Evolutionary conservation across 2,113 vertebrate species (phyloP), one percentile per base, ranked within the genome.

Genomic region (Lepisosteus osseus): DNA sequence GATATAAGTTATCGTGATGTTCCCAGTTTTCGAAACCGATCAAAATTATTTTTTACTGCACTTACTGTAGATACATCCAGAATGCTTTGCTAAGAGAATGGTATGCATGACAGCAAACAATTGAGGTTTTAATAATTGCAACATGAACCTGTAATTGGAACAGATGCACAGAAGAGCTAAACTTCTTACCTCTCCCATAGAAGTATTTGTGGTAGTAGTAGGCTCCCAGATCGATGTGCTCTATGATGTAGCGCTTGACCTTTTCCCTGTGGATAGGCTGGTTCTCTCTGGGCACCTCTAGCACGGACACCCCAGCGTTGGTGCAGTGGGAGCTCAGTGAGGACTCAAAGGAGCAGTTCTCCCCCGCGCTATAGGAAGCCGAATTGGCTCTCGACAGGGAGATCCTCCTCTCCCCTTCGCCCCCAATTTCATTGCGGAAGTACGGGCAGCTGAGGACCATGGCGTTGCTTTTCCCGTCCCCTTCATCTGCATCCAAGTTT

Each of bases 201-300:
- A 99, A 99, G 88, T 91, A 97, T 79, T 96, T 98, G 77, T 95
- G 94, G 87, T 98, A 99, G 76, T 98, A 98, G 86, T 98, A 98
- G 0, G 97, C 97, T 71, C 97, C 97, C 2, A 99, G 93, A 86
- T 99, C 97, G 59, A 98, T 95, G 80, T 99, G 97, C 29, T 99
- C 97, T 12, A 99, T 99, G 85, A 98, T 95, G 85, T 98, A 99
- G 77, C 96, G 94, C 74, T 96, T 98, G 79, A 98, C 96, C 80
- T 98, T 99, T 88, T 99, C 97, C 75, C 96, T 87, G 85, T 98
- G 96, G 75, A 98, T 91, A 3, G 96, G 93, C 81, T 99, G 97
- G 85, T 89, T 98, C 82, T 98, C 96, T 44, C 96, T 83, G 6
- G 97, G 96, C 76, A 98, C 96, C 82, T 99, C 97, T 76, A 99